Evolutionary conservation across 2,113 vertebrate species (phyloP), one percentile per base, ranked within the genome.

Genomic region (Crotalus viridis): DNA sequence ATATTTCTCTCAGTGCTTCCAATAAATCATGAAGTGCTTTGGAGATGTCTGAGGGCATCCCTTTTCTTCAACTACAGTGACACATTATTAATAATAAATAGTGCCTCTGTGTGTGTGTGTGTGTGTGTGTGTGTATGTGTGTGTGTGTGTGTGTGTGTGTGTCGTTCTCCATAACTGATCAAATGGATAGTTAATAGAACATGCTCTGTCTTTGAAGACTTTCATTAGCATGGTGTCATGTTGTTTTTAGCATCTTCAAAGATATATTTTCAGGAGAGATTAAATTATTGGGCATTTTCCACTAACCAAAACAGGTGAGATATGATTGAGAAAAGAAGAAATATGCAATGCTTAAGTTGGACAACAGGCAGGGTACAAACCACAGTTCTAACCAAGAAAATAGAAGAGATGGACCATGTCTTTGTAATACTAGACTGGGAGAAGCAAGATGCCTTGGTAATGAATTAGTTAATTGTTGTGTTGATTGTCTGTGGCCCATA

Each of bases 21-120:
- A 97, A 97, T 97, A 97, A 97, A 97, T 94, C 93, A 95, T 93
- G 91, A 96, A 95, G 93, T 96, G 96, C 95, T 97, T 97, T 87
- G 90, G 89, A 97, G 95, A 95, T 96, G 89, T 97, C 93, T 96
- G 95, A 96, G 93, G 90, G 92, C 94, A 96, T 93, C 92, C 89
- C n/a, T 59, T 96, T 96, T 97, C 94, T 92, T 95, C 86, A 88
- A 93, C 81, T 94, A 94, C 95, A 98, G 97, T 94, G 95, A 96
- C 94, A 96, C 97, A 93, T 28, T 19, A 95, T 96, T 95, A 97
- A 97, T 97, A 97, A 96, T 94, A 96, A 69, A 95, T 87, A 21
- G 10, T 90, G 55, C 89, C 93, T 43, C 3, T 43, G 43, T 43
- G 43, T 87, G 19, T 61, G 24, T 0, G 0, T 22, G 39, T 43